phyloP scores from a whole-genome alignment of 2,888 invertebrate species.

The Lasius platythorax region DNA sequence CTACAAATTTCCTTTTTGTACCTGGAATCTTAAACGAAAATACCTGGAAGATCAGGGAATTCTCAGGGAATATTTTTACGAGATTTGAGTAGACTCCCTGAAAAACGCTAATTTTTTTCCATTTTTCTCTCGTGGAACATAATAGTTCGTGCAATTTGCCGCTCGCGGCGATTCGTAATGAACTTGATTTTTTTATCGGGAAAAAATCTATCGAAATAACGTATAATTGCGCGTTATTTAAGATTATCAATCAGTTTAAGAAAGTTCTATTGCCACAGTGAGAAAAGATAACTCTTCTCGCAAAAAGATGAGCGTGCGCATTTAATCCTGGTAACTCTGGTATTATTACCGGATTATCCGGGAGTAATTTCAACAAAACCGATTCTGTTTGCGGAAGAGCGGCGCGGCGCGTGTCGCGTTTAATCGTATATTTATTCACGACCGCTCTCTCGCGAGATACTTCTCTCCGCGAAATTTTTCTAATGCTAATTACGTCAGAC shows the following conservation, averaged over 20 bases:
- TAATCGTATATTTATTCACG: slow-evolving; percentile 49
- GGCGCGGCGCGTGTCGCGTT: slow-evolving; percentile 12
- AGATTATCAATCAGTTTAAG: not conserved
- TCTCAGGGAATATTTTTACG: too few species aligned
- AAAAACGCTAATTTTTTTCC: not conserved
- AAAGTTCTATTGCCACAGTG: not conserved
- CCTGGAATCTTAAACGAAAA: too few species aligned
- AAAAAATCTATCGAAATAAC: not conserved
- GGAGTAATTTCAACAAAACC: slow-evolving; percentile 51
- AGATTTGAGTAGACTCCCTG: too few species aligned
- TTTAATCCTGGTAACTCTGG: slow-evolving; percentile 28
- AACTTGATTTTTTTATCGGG: not conserved
- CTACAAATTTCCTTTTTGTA: too few species aligned
- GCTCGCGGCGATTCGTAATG: not conserved
- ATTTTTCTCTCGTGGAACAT: not conserved
- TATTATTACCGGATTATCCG: slow-evolving; percentile 47
- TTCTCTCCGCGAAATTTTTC: slow-evolving; percentile 40
- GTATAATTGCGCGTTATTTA: not conserved
- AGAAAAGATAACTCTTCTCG: not conserved
- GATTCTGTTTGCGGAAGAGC: slow-evolving; percentile 16
- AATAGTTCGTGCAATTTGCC: too few species aligned
- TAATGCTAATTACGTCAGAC: slow-evolving; percentile 31
- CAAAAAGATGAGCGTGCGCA: slow-evolving; percentile 19
- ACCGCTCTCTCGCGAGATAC: not conserved
- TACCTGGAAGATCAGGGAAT: too few species aligned